A percentile compares a stretch with the other conserved stretches of the same genome.
Evolutionary conservation across 2,113 vertebrate genomes (phyloP).

Genomic region (Prolemur simus): DNA sequence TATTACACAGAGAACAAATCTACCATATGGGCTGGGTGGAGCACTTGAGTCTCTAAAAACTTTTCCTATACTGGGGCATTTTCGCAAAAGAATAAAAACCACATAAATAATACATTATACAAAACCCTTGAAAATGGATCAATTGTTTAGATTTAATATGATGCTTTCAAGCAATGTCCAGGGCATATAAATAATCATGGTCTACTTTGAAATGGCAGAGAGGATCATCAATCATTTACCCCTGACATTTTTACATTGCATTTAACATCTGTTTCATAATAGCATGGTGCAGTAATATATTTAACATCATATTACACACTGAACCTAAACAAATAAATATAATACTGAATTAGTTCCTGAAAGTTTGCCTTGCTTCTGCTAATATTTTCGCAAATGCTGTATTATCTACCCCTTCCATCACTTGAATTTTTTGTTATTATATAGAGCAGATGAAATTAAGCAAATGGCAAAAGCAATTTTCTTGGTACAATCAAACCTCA

Average conservation of each 20-base stretch:
- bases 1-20: slow-evolving; percentile 82
- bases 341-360: slow-evolving; percentile 78
- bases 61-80: slow-evolving; percentile 79
- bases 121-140: slow-evolving; percentile 84
- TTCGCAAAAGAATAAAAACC: slow-evolving; percentile 82
- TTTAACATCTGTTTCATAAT: slow-evolving; percentile 87
- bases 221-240: slow-evolving; percentile 89
- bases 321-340: slow-evolving; percentile 77
- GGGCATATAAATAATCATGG: slow-evolving; percentile 88
- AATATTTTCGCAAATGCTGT: slow-evolving; percentile 62
- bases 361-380: slow-evolving; percentile 59
- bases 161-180: slow-evolving; percentile 87
- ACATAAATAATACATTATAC: slow-evolving; percentile 86
- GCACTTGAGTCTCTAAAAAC: slow-evolving; percentile 77
- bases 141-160: slow-evolving; percentile 88
- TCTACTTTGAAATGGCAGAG: slow-evolving; percentile 87
- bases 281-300: slow-evolving; percentile 77
- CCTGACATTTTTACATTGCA: slow-evolving; percentile 87
- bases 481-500: slow-evolving; percentile 75
- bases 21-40: slow-evolving; percentile 88
- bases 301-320: slow-evolving; percentile 79
- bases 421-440: slow-evolving; percentile 64
- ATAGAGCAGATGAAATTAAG: slow-evolving; percentile 67
- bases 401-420: slow-evolving; percentile 59
- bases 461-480: slow-evolving; percentile 76